A percentile compares a stretch with the other conserved stretches of the same genome.
Conservation (phyloP, 2,888 invertebrate species). For the Myopa testacea region DNA sequence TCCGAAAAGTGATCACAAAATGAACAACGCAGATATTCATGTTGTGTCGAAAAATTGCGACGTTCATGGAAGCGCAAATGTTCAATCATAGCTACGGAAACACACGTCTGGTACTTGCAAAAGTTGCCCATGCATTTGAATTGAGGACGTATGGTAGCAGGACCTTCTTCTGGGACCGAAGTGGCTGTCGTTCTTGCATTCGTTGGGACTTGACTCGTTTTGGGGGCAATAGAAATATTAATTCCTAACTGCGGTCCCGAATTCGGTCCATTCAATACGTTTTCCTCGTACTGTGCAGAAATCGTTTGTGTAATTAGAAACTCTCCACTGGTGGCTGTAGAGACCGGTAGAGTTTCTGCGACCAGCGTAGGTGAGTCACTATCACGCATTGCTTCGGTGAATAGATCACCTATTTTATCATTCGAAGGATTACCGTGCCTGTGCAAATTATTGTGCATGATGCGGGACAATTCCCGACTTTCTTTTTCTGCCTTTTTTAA, state of each 20-base stretch:
- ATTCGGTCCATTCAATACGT: slow-evolving; percentile 30
- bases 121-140: slow-evolving; percentile 58
- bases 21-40: slow-evolving; percentile 57
- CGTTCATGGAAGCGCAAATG: slow-evolving; percentile 58
- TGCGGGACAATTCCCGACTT: slow-evolving; percentile 44
- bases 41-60: slow-evolving; percentile 51
- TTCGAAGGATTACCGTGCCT: slow-evolving; percentile 7
- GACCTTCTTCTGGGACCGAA: slow-evolving; percentile 11
- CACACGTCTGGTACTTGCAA: slow-evolving; percentile 56
- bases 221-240: slow-evolving; percentile 53
- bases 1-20: slow-evolving; percentile 52
- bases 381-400: slow-evolving; percentile 4
- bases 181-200: slow-evolving; percentile 10
- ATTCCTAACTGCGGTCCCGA: slow-evolving; percentile 45
- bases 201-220: background rate
- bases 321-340: slow-evolving; percentile 48
- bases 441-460: slow-evolving; percentile 37
- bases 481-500: slow-evolving; percentile 42
- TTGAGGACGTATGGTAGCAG: slow-evolving; percentile 37
- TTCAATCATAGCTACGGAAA: slow-evolving; percentile 56
- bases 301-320: slow-evolving; percentile 53
- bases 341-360: slow-evolving; percentile 49
- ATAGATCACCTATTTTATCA: slow-evolving; percentile 27
- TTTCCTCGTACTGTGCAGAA: slow-evolving; percentile 54
- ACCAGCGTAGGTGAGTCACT: slow-evolving; percentile 48